A percentile compares a stretch with the other conserved stretches of the same genome.
Evolutionary conservation across 2,888 invertebrate species (phyloP).

Genomic region (Tupiocoris notatus): DNA sequence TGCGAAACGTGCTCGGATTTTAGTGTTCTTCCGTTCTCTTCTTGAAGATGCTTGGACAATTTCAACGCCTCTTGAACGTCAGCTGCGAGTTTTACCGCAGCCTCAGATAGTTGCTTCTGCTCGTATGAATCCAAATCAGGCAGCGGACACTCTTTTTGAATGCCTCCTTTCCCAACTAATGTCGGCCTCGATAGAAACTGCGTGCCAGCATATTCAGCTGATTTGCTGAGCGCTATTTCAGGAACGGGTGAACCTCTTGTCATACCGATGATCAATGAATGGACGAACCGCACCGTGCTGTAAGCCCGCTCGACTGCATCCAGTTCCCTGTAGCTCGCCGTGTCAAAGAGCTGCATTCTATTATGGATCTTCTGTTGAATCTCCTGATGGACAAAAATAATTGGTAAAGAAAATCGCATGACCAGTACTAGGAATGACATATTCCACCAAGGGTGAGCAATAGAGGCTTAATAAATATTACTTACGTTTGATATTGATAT

Average conservation of each 20-base stretch:
- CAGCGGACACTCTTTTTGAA: slow-evolving; percentile 18
- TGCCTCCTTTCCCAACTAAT: slow-evolving; percentile 27
- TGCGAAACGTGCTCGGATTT: no score
- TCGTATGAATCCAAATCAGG: slow-evolving; percentile 26
- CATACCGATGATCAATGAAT: slow-evolving; percentile 28
- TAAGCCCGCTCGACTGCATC: slow-evolving; percentile 39
- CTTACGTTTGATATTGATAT: neutral
- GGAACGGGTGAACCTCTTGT: slow-evolving; percentile 1
- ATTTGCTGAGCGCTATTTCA: slow-evolving; percentile 38
- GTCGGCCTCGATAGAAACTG: slow-evolving; percentile 38
- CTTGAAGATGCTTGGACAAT: neutral
- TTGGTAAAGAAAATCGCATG: no score
- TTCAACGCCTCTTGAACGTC: slow-evolving; percentile 28
- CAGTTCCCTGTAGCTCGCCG: neutral
- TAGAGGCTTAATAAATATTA: no score
- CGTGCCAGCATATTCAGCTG: slow-evolving; percentile 5
- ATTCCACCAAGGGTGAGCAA: no score
- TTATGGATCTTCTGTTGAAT: slow-evolving; percentile 22
- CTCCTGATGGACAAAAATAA: slow-evolving; percentile 30
- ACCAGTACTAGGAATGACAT: no score
- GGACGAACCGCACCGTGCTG: slow-evolving; percentile 36
- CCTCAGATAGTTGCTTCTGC: slow-evolving; percentile 23
- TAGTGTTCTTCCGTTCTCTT: slow-evolving; percentile 3
- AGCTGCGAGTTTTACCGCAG: slow-evolving; percentile 17
- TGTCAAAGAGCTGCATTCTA: slow-evolving; percentile 30